Percentiles rank a stretch among this genome's conserved stretches.
Conservation (phyloP, 2,888 invertebrate species). For the Eupithecia subumbrata region DNA sequence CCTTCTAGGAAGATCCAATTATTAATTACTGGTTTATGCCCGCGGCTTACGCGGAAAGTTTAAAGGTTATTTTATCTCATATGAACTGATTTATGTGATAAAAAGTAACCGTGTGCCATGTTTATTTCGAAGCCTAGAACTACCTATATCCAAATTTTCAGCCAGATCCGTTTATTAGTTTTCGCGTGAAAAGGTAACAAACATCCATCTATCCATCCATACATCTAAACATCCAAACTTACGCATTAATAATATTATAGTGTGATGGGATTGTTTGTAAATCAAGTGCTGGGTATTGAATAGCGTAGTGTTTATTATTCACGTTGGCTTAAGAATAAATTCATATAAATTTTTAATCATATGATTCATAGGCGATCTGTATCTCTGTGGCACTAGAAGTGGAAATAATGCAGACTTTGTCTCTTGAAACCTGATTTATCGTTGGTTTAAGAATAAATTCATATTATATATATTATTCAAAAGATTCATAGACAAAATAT, state of each 20-base stretch:
- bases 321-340: not conserved
- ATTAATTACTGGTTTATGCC: no score
- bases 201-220: no score
- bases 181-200: not conserved
- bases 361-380: not conserved
- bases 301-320: not conserved
- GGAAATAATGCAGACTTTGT: not conserved
- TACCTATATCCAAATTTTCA: no score
- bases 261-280: not conserved
- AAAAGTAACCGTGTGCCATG: no score
- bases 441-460: not conserved
- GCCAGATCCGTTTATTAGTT: no score
- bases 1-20: not conserved
- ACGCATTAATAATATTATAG: no score
- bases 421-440: conserved; percentile 7
- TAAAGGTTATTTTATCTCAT: no score
- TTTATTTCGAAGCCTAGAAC: no score
- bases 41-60: no score
- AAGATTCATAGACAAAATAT: no score
- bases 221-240: no score
- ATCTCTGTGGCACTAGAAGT: not conserved
- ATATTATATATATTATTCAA: not conserved
- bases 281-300: not conserved
- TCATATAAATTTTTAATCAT: not conserved
- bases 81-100: no score